Evolutionary conservation across 2,113 vertebrate species (phyloP), one percentile per base, ranked within the genome.

Genomic region (Dromas ardeola): DNA sequence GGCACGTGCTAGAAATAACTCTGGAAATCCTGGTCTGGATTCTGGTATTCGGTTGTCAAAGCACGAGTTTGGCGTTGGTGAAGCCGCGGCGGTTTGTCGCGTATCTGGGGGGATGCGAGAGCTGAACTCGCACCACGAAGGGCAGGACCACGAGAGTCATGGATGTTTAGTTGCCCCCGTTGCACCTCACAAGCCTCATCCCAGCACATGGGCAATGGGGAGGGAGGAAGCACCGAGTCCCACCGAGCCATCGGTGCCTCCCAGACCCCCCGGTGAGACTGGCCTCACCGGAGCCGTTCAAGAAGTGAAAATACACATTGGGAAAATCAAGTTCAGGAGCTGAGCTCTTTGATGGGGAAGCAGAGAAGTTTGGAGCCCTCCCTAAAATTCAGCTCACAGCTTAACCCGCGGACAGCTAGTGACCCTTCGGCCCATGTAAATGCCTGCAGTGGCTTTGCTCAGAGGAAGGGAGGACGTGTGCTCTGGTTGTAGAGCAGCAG

Each of bases 161-260:
- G 5, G 17, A 13, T 17, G 15, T 59, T 73, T 86, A 8, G 10
- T 42, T 42, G 20, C 15, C 49, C 49, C 6, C 8, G 2, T 3
- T 26, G 13, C 2, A 2, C 19, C 56, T 63, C 15, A 7, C 13
- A 55, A 66, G 45, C 38, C 45, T 32, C 34, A 25, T 66, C 29
- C 36, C 59, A 63, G 69, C 13, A 15, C 3, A 0, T 22, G 49
- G 76, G 36, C 47, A 18, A 21, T 0, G 1, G 25, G 40, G 40
- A 82, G 40, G 23, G 32, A 66, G 71, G 59, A 86, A 90, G 26
- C 42, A 25, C 27, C 26, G 11, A 1, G 0, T 30, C 47, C 50
- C 63, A 20, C 9, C 2, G 45, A 84, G 42, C 45, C 45, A 9
- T 0, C 15, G 62, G 20, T 9, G 5, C 43, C 29, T 69, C 67